These are phyloP conservation scores for Pygoscelis antarcticus DNA, from an alignment of 2,113 vertebrate species.

Conservation along the genomic window DNA sequence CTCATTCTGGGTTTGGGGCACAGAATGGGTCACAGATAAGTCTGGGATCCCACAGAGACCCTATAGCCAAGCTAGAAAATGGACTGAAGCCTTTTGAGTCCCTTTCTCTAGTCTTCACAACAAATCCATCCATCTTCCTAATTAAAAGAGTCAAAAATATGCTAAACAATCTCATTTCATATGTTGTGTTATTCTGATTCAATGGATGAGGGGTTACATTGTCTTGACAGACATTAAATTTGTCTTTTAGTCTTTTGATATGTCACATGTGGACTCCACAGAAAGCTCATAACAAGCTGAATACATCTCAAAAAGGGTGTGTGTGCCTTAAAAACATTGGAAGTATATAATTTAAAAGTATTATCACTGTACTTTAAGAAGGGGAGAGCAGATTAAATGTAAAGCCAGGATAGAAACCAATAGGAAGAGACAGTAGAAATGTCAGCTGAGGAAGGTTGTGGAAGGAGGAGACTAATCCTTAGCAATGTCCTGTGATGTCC, in stretches of 20 bases:
- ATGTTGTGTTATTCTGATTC: neutral
- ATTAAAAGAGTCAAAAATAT: neutral
- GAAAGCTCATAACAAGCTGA: neutral
- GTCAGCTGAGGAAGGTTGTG: accelerated
- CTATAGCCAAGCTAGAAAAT: neutral
- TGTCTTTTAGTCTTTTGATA: neutral
- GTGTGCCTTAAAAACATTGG: neutral
- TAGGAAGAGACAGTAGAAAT: neutral
- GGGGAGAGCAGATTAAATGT: neutral
- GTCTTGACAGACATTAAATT: neutral
- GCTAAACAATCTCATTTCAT: neutral
- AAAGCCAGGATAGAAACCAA: neutral
- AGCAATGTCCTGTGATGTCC: neutral
- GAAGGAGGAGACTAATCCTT: neutral
- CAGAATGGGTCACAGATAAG: accelerated
- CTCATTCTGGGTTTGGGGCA: neutral
- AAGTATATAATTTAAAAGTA: neutral
- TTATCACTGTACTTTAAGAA: neutral
- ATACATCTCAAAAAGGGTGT: neutral
- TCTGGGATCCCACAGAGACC: neutral
- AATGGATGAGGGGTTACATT: neutral
- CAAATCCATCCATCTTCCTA: neutral
- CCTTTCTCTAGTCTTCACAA: neutral
- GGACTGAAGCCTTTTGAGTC: neutral
- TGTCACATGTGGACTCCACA: neutral